A percentile compares a stretch with the other conserved stretches of the same genome.
Conservation (phyloP, 2,797 vertebrate genomes). For the Platalea minor region DNA sequence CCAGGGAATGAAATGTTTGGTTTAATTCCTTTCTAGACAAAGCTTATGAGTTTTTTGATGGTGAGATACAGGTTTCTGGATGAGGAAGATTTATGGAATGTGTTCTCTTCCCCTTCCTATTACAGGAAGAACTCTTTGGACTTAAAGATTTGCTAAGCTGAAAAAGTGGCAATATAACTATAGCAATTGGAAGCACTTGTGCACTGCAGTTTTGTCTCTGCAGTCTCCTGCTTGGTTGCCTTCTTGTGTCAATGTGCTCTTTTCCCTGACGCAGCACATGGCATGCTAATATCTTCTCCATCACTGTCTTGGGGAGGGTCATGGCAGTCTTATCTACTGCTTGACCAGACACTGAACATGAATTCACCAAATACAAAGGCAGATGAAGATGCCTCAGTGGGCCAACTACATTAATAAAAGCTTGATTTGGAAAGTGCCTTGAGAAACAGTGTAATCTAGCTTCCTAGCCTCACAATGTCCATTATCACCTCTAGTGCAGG, state of each 20-base stretch:
- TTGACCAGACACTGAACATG: not conserved
- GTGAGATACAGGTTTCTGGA: not conserved
- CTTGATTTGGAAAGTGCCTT: not conserved
- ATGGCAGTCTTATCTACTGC: not conserved
- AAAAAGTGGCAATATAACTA: not conserved
- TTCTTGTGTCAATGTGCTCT: not conserved
- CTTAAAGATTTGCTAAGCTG: not conserved
- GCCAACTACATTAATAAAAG: not conserved
- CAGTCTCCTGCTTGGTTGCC: not conserved
- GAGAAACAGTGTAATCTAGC: not conserved
- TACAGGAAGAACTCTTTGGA: not conserved
- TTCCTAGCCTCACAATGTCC: not conserved
- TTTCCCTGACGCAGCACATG: not conserved
- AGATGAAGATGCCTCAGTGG: not conserved
- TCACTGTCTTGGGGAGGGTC: not conserved
- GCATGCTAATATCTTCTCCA: not conserved
- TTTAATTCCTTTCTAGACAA: not conserved
- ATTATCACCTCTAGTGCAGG: not conserved
- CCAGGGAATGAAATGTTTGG: not conserved
- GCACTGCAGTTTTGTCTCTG: not conserved
- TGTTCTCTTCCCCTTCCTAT: not conserved
- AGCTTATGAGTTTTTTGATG: not conserved
- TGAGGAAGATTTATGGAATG: not conserved
- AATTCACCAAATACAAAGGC: not conserved
- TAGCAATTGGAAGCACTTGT: not conserved